Conservation (phyloP, 1,140 invertebrate genomes). For the Pectinophora gossypiella region DNA sequence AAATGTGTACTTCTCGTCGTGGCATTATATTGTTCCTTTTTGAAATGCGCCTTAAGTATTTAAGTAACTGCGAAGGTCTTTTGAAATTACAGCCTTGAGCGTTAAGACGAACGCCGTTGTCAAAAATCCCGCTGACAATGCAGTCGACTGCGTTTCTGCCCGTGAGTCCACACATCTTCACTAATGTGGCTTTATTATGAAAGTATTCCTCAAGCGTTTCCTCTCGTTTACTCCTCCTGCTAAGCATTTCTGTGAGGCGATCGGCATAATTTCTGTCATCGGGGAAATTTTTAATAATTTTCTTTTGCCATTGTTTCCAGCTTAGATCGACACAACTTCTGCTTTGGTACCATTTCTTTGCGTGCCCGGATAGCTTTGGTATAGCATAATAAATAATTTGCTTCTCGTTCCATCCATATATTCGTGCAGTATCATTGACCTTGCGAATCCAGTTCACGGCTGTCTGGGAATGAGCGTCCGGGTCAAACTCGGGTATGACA, state of each 20-base stretch:
- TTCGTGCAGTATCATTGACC: slow-evolving; percentile 3
- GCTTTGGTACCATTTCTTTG: slow-evolving; percentile 4
- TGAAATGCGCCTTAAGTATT: slow-evolving; percentile 5
- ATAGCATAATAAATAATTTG: slow-evolving; percentile 6
- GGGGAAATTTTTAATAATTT: too few relatives aligned
- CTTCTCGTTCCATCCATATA: slow-evolving; percentile 2
- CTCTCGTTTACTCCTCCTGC: not conserved
- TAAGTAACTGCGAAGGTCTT: slow-evolving; percentile 3
- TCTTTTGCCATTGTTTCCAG: slow-evolving; percentile 2
- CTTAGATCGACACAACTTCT: not conserved
- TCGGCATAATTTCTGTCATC: slow-evolving; percentile 6
- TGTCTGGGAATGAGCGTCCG: not conserved
- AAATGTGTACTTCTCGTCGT: not conserved
- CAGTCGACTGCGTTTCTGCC: slow-evolving; percentile 12
- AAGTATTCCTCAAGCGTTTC: not conserved
- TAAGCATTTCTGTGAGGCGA: not conserved
- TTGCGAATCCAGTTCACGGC: not conserved
- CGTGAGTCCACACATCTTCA: slow-evolving; percentile 2
- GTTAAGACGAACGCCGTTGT: slow-evolving; percentile 7
- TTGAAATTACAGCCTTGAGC: slow-evolving; percentile 9
- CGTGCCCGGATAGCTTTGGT: not conserved
- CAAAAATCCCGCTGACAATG: slow-evolving; percentile 10
- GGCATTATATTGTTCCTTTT: not conserved
- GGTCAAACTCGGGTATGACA: slow-evolving; percentile 4
- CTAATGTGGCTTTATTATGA: not conserved